These are phyloP conservation scores for Tachysurus vachellii DNA, from an alignment of 2,113 vertebrate genomes.

Conservation along the genomic window DNA sequence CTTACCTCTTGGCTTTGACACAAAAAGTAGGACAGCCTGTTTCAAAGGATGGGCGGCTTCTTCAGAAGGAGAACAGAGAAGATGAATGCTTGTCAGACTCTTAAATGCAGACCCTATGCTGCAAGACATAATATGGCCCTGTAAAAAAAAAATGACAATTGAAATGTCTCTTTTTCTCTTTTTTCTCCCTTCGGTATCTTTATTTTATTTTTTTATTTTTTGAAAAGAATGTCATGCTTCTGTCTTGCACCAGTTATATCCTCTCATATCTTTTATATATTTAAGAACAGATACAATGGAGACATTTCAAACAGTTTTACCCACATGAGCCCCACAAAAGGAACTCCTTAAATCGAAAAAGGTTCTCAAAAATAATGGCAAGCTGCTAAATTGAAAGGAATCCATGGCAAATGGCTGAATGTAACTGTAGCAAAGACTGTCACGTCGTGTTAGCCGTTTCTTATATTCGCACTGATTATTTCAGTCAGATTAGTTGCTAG, in stretches of 20 bases:
- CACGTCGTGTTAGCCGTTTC: not conserved
- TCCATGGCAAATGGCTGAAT: conserved; percentile 7
- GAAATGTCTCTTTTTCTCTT: not conserved
- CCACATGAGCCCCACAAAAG: not conserved
- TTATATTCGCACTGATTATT: conserved; percentile 22
- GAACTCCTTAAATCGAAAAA: conserved; percentile 15
- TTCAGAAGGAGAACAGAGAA: not conserved
- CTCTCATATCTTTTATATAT: not conserved
- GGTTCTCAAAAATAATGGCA: conserved; percentile 24
- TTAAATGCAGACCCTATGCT: conserved; percentile 10
- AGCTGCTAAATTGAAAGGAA: conserved; percentile 5
- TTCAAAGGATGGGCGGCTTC: conserved; percentile 25
- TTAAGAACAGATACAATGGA: not conserved
- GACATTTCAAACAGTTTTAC: conserved; percentile 23
- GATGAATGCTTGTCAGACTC: not conserved
- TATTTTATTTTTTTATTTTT: not conserved
- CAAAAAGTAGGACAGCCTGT: conserved; percentile 51
- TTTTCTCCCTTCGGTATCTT: not conserved
- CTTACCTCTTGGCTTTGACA: conserved; percentile 33
- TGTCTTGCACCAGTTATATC: conserved; percentile 1
- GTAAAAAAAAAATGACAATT: conserved; percentile 10
- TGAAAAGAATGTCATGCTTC: not conserved
- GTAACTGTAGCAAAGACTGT: conserved; percentile 2
- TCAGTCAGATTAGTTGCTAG: conserved; percentile 30
- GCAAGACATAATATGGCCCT: not conserved